Evolutionary conservation across 2,797 vertebrate species (phyloP).

Genomic region (Rhinoraja longicauda): DNA sequence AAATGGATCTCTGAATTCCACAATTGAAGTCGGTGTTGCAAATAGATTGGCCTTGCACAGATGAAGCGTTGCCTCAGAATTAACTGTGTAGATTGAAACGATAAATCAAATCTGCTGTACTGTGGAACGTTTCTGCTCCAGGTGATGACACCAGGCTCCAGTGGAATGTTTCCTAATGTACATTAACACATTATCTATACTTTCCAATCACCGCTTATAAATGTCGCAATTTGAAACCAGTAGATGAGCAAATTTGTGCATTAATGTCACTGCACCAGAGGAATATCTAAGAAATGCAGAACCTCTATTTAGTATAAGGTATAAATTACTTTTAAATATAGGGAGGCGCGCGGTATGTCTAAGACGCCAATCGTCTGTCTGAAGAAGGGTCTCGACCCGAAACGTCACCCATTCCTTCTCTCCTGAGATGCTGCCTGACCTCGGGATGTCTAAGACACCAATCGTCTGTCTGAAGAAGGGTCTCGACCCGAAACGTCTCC

Average conservation of each 20-base stretch:
- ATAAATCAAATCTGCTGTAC: constrained; percentile 15
- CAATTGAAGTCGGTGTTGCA: background rate
- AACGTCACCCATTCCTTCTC: too few relatives aligned
- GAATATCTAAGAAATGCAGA: background rate
- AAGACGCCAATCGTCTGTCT: too few relatives aligned
- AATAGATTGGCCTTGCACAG: background rate
- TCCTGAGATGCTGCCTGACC: too few relatives aligned
- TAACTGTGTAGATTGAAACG: background rate
- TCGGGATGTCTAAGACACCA: too few relatives aligned
- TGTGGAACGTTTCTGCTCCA: background rate
- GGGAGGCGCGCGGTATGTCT: too few relatives aligned
- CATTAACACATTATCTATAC: background rate
- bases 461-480: too few relatives aligned
- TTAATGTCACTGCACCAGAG: background rate
- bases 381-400: too few relatives aligned
- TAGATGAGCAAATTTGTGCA: too few relatives aligned
- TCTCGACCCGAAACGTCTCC: too few relatives aligned
- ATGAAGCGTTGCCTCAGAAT: constrained; percentile 8
- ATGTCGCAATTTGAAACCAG: background rate
- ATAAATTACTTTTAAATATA: background rate
- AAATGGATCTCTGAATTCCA: background rate
- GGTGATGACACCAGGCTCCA: background rate
- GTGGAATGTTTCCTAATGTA: background rate
- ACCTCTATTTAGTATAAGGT: background rate
- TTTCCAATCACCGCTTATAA: background rate